Conservation (phyloP, 2,888 invertebrate genomes). For the Rhodophaea formosa region DNA sequence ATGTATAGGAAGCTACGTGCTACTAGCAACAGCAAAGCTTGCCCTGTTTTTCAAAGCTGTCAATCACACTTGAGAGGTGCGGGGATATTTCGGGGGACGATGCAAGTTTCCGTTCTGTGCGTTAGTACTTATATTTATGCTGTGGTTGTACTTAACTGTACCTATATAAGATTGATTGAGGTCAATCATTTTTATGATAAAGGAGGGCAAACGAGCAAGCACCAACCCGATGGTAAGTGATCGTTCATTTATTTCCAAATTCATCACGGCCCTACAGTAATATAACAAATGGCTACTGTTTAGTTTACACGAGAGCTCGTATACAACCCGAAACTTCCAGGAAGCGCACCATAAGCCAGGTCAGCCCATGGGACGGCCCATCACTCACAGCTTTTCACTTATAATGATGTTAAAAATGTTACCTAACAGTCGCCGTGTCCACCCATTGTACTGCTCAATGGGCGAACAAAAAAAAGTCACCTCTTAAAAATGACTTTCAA, state of each 20-base stretch:
- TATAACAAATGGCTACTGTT: constrained; percentile 18
- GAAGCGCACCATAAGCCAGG: constrained; percentile 18
- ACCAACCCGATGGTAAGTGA: not conserved
- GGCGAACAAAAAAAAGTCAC: constrained; percentile 55
- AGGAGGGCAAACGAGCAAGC: no score
- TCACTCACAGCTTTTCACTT: constrained; percentile 76
- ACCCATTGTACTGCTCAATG: constrained; percentile 77
- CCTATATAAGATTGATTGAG: no score
- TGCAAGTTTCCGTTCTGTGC: no score
- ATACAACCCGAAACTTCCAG: constrained; percentile 15
- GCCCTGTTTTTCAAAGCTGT: no score
- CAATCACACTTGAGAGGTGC: no score
- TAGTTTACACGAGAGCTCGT: constrained; percentile 8
- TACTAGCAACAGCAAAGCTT: no score
- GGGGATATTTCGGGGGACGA: no score
- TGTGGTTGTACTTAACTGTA: no score
- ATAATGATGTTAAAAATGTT: constrained; percentile 81
- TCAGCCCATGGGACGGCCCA: constrained; percentile 37
- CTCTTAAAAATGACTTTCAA: constrained; percentile 76
- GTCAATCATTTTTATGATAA: no score
- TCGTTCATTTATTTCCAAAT: constrained; percentile 3
- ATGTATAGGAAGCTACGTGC: no score
- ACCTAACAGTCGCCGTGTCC: constrained; percentile 76
- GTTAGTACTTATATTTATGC: no score
- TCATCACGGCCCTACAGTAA: not conserved